A percentile compares a stretch with the other conserved stretches of the same genome.
Conservation (phyloP, 2,888 invertebrate species). For the Torymus aiolomorphi region DNA sequence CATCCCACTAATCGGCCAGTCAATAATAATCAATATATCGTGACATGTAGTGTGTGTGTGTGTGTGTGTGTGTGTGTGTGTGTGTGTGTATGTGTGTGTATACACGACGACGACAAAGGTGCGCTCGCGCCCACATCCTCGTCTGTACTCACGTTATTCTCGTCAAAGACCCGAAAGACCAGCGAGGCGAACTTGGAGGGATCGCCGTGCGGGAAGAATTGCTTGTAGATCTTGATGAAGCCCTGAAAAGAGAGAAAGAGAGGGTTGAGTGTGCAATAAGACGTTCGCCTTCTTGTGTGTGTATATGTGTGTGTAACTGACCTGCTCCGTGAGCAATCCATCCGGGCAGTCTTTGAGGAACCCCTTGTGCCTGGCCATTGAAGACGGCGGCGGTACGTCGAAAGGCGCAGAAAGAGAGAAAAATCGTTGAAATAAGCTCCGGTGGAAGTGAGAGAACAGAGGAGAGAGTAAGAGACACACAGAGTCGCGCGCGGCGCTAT, state of each 20-base stretch:
- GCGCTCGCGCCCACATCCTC: too few relatives aligned
- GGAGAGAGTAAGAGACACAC: neutral
- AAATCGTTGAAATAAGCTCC: too few relatives aligned
- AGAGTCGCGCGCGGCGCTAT: too few relatives aligned
- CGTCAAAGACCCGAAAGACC: slow-evolving; percentile 98
- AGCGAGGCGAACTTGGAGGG: slow-evolving; percentile 98
- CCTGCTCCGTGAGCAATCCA: slow-evolving; percentile 95
- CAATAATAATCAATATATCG: too few relatives aligned
- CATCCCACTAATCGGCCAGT: too few relatives aligned
- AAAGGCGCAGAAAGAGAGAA: slow-evolving; percentile 39
- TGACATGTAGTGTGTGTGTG: too few relatives aligned
- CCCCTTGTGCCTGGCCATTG: slow-evolving; percentile 90
- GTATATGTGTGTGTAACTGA: slow-evolving; percentile 68
- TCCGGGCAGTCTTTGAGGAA: slow-evolving; percentile 98
- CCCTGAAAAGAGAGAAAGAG: slow-evolving; percentile 81
- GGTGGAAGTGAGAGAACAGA: neutral
- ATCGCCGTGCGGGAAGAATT: slow-evolving; percentile 99
- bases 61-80: too few relatives aligned
- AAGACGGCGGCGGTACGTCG: neutral
- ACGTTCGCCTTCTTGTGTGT: neutral
- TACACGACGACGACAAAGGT: too few relatives aligned
- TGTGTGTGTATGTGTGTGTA: too few relatives aligned
- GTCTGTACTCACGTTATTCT: slow-evolving; percentile 91
- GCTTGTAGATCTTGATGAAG: slow-evolving; percentile 99
- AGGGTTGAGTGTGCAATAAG: neutral